Evolutionary conservation across 2,797 vertebrate species (phyloP).

Genomic region (Halcyon smyrnensis): DNA sequence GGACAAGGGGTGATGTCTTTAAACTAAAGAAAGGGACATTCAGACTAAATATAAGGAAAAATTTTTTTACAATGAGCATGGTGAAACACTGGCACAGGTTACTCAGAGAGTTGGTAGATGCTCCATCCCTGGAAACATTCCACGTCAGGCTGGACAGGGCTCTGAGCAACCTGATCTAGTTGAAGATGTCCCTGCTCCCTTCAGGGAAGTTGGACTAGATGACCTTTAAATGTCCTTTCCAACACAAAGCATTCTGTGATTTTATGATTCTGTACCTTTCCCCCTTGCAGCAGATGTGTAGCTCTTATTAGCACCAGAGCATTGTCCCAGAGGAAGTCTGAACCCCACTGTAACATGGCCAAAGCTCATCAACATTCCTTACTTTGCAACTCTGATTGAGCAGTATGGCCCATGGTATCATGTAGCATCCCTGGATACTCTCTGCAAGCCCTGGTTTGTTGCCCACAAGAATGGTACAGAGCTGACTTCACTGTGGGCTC

Average conservation of each 20-base stretch:
- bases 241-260: not conserved
- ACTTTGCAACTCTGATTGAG: not conserved
- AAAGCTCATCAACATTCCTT: not conserved
- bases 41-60: not conserved
- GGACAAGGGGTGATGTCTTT: not conserved
- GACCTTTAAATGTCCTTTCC: not conserved
- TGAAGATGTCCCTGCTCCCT: not conserved
- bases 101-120: not conserved
- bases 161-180: not conserved
- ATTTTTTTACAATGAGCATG: not conserved
- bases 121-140: not conserved
- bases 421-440: too few species aligned
- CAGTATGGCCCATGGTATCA: fast-evolving
- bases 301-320: not conserved
- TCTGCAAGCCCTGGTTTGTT: not conserved
- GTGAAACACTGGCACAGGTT: not conserved
- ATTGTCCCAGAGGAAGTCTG: not conserved
- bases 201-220: not conserved
- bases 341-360: fast-evolving
- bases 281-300: not conserved
- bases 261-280: not conserved
- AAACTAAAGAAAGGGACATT: not conserved
- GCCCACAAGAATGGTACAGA: not conserved
- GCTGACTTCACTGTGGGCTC: not conserved
- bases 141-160: not conserved